Base-by-base conservation (phyloP, 2,888 invertebrate genomes). In the Oegoconia quadripuncta region DNA sequence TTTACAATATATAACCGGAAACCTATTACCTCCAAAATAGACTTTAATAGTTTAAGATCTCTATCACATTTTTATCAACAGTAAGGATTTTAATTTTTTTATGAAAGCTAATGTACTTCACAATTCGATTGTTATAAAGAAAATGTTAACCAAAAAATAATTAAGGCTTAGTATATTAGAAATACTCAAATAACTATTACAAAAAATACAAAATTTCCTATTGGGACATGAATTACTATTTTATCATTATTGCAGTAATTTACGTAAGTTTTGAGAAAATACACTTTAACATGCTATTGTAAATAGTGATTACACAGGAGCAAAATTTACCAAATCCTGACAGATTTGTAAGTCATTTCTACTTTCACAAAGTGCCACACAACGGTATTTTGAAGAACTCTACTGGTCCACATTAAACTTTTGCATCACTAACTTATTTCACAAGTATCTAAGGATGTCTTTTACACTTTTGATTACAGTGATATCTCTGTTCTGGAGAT, bases 381-480 rank as follows among this genome's bases (percentile, higher is more conserved):
- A 41, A 46, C 37, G 37, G 16, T 33, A 27, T 34, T 39, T 27
- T 18, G 25, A 32, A 32, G 41, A 52, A 41, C 41, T 59, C 73
- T 77, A 76, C 65, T 79, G 80, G 79, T 79, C 53, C 57, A 42
- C 56, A 41, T 48, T 39, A 39, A 20, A 35, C 31, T 34, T 39
- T 27, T 18, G 25, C 34, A 32, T 42, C 52, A 41, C 41, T 59
- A 42, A 52, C 54, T 57, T 61, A 64, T 43, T 41, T 50, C 52
- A 56, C 48, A 55, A 57, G 57, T 39, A 55, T 53, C 60, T 68
- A 74, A 48, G 55, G 44, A 58, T 63, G 62, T 53, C 60, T 61
- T 53, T 67, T 70, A 60, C 66, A 74, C 61, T 65, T 67, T 59
- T 61, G 57, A 38, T 64, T 60, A 59, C 63, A 73, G 47, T 62